Evolutionary conservation across 2,797 vertebrate species (phyloP).

Genomic region (Otolemur crassicaudatus): DNA sequence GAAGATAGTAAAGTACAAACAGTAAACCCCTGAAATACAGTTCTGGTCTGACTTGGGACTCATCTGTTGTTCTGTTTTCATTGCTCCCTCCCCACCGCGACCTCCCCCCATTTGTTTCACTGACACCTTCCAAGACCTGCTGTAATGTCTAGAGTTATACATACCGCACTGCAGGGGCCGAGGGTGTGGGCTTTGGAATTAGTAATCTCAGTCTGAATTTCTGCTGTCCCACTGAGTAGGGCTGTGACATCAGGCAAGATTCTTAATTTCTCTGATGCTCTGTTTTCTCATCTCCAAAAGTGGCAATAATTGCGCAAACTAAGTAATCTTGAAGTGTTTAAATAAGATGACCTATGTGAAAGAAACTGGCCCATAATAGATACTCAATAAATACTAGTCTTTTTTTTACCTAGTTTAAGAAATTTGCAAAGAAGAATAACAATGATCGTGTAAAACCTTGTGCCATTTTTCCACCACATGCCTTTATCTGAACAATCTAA

Average conservation of each 20-base stretch:
- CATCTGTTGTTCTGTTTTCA: neutral
- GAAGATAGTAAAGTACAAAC: neutral
- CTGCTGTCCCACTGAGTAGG: neutral
- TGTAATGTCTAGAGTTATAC: neutral
- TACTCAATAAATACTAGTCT: neutral
- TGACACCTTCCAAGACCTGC: neutral
- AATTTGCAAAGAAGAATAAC: neutral
- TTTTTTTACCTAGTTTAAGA: neutral
- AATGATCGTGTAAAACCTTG: neutral
- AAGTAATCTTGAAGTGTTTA: neutral
- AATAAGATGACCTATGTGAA: neutral
- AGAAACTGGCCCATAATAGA: neutral
- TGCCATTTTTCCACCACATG: neutral
- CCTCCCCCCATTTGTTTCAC: neutral
- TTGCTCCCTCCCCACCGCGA: neutral
- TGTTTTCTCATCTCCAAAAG: neutral
- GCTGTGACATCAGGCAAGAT: neutral
- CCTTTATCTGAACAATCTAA: constrained; percentile 24
- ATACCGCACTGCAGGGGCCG: fast-evolving
- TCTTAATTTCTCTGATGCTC: neutral
- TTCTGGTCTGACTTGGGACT: neutral
- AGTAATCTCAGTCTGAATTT: neutral
- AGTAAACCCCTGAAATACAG: neutral
- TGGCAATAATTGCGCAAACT: neutral
- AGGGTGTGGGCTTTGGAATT: neutral